phyloP scores from a whole-genome alignment of 2,113 vertebrate species.

The Gobiocypris rarus region DNA sequence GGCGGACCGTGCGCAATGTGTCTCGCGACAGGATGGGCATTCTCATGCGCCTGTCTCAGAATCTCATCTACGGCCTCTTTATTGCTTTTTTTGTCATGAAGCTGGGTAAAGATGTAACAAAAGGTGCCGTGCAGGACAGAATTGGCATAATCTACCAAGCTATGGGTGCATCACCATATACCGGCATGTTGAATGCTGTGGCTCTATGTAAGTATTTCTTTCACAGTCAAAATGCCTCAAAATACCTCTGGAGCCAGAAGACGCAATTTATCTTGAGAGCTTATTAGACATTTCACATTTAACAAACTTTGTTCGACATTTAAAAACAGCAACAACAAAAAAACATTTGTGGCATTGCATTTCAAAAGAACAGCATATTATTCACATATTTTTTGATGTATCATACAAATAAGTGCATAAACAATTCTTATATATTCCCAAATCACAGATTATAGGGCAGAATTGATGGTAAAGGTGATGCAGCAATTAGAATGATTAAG shows the following conservation, averaged over 20 bases:
- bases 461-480: neutral
- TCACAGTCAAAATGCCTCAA: neutral
- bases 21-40: constrained; percentile 87
- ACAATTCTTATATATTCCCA: neutral
- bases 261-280: too few relatives aligned
- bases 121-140: constrained; percentile 90
- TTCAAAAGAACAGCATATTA: neutral
- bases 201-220: constrained; percentile 85
- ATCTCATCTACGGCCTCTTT: constrained; percentile 88
- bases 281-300: neutral
- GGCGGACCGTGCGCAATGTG: constrained; percentile 85
- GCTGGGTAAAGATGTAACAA: constrained; percentile 76
- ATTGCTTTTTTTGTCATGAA: constrained; percentile 86
- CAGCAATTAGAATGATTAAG: neutral
- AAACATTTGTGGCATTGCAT: neutral
- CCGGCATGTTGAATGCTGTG: constrained; percentile 93
- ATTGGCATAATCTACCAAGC: constrained; percentile 91
- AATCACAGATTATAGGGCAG: neutral
- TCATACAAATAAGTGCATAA: neutral
- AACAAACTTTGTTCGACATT: neutral
- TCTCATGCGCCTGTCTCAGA: constrained; percentile 90
- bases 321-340: neutral
- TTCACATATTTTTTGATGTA: too few relatives aligned
- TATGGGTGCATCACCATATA: constrained; percentile 86
- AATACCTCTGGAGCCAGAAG: neutral